Conservation (phyloP, 2,888 invertebrate genomes). For the Nemotelus pantherinus region DNA sequence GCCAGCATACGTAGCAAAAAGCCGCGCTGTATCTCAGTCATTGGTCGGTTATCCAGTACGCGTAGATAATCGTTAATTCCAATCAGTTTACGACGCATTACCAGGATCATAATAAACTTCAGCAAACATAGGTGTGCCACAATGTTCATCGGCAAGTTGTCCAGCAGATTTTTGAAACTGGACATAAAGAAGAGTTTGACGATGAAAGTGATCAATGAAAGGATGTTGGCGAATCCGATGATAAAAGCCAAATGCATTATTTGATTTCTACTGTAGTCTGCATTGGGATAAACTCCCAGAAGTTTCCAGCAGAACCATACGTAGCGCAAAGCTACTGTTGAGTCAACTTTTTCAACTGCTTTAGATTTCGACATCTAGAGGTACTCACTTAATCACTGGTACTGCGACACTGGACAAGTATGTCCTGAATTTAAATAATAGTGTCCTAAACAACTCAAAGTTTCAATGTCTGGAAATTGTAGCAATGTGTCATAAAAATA, state of each 20-base stretch:
- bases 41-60: background rate
- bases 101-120: slow-evolving; percentile 13
- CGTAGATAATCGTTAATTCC: background rate
- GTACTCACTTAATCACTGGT: too few relatives aligned
- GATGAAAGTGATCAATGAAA: background rate
- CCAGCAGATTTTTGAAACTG: slow-evolving; percentile 1
- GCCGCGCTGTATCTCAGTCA: background rate
- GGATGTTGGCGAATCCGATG: background rate
- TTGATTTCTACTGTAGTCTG: background rate
- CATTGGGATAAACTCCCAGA: slow-evolving; percentile 7
- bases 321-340: background rate
- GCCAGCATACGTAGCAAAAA: background rate
- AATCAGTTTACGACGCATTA: background rate
- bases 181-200: slow-evolving; percentile 14
- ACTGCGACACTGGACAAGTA: too few relatives aligned
- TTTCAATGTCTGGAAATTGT: too few relatives aligned
- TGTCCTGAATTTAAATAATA: too few relatives aligned
- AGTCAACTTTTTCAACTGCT: background rate
- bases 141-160: slow-evolving; percentile 33
- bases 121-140: background rate
- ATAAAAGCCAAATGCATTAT: background rate
- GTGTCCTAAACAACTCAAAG: too few relatives aligned
- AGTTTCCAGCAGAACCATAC: slow-evolving; percentile 15
- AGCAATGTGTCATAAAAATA: too few relatives aligned
- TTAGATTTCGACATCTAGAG: too few relatives aligned